Percentiles rank a stretch among this genome's conserved stretches.
Conservation (phyloP, 2,113 vertebrate species). For the Ptilorrhoa leucosticta region DNA sequence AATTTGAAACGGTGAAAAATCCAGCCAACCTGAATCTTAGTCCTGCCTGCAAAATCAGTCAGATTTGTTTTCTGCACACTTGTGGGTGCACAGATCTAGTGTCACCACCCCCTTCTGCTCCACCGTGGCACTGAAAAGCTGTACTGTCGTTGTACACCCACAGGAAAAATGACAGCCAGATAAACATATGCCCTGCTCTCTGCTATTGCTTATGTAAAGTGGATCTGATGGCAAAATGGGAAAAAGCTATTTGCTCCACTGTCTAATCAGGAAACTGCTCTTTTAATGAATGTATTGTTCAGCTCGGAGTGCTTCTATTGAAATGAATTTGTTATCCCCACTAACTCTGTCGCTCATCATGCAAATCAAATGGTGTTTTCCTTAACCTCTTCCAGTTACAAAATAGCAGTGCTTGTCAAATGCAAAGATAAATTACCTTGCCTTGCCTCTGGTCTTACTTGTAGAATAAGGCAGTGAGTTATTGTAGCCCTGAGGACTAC, state of each 20-base stretch:
- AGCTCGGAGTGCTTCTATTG: not conserved
- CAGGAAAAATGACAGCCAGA: not conserved
- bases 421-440: slow-evolving; percentile 17
- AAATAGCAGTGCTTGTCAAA: slow-evolving; percentile 15
- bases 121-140: rapidly evolving
- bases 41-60: not conserved
- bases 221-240: not conserved
- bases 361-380: slow-evolving; percentile 39
- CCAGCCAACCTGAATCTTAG: rapidly evolving
- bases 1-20: not conserved
- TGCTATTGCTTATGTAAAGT: not conserved
- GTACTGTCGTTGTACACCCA: not conserved
- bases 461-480: not conserved
- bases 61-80: not conserved
- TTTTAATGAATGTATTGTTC: slow-evolving; percentile 49
- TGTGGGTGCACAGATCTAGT: not conserved
- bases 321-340: slow-evolving; percentile 3
- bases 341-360: not conserved
- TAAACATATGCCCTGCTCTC: not conserved
- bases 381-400: not conserved
- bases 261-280: slow-evolving; percentile 37
- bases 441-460: not conserved
- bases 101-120: not conserved
- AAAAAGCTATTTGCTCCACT: not conserved
- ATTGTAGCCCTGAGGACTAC: not conserved